These are phyloP conservation scores for Scophthalmus maximus DNA, from an alignment of 2,113 vertebrate species.

Conservation along the genomic window DNA sequence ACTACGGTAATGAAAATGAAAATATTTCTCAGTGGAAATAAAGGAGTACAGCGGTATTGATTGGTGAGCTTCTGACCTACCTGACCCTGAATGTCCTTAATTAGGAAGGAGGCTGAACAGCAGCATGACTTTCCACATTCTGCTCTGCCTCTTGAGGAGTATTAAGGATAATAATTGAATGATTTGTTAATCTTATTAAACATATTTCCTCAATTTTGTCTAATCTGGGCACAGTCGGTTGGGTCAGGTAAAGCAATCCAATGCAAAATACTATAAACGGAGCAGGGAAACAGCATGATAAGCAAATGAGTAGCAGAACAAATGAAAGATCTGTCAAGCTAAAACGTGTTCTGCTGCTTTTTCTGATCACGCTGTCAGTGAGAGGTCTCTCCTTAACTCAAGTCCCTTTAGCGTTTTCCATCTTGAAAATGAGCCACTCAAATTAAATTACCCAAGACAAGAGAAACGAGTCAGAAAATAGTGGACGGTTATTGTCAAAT, in stretches of 20 bases:
- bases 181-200: constrained; percentile 74
- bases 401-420: constrained; percentile 58
- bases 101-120: constrained; percentile 65
- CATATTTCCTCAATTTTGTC: constrained; percentile 61
- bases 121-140: constrained; percentile 52
- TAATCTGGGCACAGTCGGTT: constrained; percentile 47
- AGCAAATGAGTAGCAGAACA: constrained; percentile 69
- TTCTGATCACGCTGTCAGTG: constrained; percentile 63
- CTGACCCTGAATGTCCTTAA: constrained; percentile 63
- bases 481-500: constrained; percentile 50
- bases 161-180: constrained; percentile 66
- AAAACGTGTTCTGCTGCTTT: constrained; percentile 60
- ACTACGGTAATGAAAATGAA: constrained; percentile 58
- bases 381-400: constrained; percentile 47
- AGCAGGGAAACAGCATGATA: constrained; percentile 61
- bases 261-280: constrained; percentile 61
- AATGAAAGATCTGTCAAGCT: constrained; percentile 66
- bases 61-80: constrained; percentile 55
- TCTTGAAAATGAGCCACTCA: constrained; percentile 60
- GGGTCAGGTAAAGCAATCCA: constrained; percentile 69
- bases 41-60: constrained; percentile 56
- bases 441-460: constrained; percentile 60
- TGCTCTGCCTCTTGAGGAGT: constrained; percentile 58
- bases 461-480: constrained; percentile 49
- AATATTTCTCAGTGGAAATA: constrained; percentile 63